These are phyloP conservation scores for Sanderia malayensis DNA, from an alignment of 30 jellyfish, hydroid and myxozoan species.

Conservation along the genomic window DNA sequence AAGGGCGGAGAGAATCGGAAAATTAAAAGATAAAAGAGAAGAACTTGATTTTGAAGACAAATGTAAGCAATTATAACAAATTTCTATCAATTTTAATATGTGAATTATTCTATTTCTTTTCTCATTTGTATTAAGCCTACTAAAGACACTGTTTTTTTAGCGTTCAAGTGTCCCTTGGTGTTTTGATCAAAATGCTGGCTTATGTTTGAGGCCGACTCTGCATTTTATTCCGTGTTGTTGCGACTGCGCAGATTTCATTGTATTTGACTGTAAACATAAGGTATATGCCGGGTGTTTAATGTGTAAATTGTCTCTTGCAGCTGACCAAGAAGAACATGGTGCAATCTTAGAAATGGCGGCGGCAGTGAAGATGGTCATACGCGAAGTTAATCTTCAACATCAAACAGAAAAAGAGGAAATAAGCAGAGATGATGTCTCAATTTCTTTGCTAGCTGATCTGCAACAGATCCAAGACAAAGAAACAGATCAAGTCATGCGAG, in stretches of 20 bases:
- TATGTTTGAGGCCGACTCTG: no score
- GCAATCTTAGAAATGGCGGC: constrained; percentile 95
- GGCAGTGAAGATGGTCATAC: constrained; percentile 65
- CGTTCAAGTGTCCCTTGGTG: no score
- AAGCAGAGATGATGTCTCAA: constrained; percentile 59
- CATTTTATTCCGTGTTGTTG: no score
- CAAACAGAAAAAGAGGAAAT: constrained; percentile 19
- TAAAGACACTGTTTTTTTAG: no score
- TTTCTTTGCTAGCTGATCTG: constrained; percentile 81
- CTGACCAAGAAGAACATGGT: constrained; percentile 95
- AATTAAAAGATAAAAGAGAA: constrained; percentile 63
- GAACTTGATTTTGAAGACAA: constrained; percentile 77
- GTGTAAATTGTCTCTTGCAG: constrained; percentile 33
- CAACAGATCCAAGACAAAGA: constrained; percentile 87
- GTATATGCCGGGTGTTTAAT: no score
- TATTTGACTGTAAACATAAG: no score
- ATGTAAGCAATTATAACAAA: constrained; percentile 73
- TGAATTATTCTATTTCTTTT: no score
- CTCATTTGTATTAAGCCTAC: no score
- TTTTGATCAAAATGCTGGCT: no score
- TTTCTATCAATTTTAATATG: no score
- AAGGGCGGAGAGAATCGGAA: constrained; percentile 42
- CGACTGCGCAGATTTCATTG: no score
- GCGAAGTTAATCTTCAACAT: constrained; percentile 17
- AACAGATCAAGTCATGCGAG: constrained; percentile 26